Percentiles rank a stretch among this genome's conserved stretches.
phyloP scores from a whole-genome alignment of 1,140 invertebrate genomes.

The Lordiphosa stackelbergi region DNA sequence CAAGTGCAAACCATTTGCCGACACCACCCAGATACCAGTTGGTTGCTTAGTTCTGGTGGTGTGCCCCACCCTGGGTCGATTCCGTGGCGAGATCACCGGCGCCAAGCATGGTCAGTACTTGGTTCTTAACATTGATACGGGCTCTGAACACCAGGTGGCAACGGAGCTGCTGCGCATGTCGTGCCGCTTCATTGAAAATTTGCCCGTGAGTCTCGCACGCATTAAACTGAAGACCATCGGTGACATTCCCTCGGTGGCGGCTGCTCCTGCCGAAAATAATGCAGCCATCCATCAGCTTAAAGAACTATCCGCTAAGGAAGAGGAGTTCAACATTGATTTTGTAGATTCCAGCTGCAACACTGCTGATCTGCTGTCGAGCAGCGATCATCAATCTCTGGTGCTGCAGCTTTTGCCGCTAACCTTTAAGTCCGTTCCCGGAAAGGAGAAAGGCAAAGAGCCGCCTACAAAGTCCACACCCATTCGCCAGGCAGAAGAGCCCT shows the following conservation, averaged over 20 bases:
- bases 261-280: slow-evolving; percentile 21
- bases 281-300: slow-evolving; percentile 15
- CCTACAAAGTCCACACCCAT: neutral
- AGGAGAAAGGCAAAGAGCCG: neutral
- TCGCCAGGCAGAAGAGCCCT: neutral
- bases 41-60: slow-evolving; percentile 38
- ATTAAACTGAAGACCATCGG: slow-evolving; percentile 26
- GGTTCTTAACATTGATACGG: slow-evolving; percentile 45
- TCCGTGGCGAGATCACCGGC: slow-evolving; percentile 36
- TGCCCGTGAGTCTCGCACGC: slow-evolving; percentile 30
- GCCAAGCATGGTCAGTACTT: neutral
- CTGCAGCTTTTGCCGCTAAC: slow-evolving; percentile 34
- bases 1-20: slow-evolving; percentile 26
- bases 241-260: slow-evolving; percentile 23
- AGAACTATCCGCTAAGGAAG: neutral
- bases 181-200: slow-evolving; percentile 39
- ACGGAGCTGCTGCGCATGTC: slow-evolving; percentile 25
- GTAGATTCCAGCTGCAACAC: neutral
- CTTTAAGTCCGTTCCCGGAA: slow-evolving; percentile 15
- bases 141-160: slow-evolving; percentile 15
- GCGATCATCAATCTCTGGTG: slow-evolving; percentile 24
- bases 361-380: slow-evolving; percentile 26
- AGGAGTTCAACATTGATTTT: slow-evolving; percentile 13
- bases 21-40: slow-evolving; percentile 7
- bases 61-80: slow-evolving; percentile 9